Evolutionary conservation across 2,888 invertebrate genomes (phyloP), one percentile per base, ranked within the genome.

Genomic region (Blera fallax): DNA sequence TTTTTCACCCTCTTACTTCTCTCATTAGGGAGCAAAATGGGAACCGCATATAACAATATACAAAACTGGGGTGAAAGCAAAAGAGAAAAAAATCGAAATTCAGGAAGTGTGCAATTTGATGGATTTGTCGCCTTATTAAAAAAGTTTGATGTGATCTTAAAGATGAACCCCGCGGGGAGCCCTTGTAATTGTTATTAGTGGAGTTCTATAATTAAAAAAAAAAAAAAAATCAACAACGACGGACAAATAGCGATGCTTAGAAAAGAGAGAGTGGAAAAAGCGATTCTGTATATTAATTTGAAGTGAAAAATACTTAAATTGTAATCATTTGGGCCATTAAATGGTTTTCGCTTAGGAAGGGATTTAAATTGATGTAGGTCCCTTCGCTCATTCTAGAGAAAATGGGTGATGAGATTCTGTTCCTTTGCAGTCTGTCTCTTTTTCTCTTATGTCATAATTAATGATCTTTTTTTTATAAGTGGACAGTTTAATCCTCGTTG

Each of bases 61-160:
- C 2, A 40, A 60, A 37, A 58, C 11, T 50, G n/a, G 34, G 32
- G 27, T 18, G 40, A 14, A 34, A 43, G 27, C 4, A 21, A 37
- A 43, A 18, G 29, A 45, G 50, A 45, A 45, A 27, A 54, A 54
- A 60, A 69, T 67, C 60, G 11, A 67, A 76, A 62, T 76, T 81
- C 60, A 24, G 37, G 58, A 62, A 81, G 45, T 67, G 45, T 43
- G 60, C 77, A 82, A 50, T 70, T 77, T 82, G 82, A 82, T 70
- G 77, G 43, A 70, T 82, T 77, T 77, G 77, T 65, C 62, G 81
- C 18, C 56, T 82, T 77, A 82, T 82, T 82, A 77, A 70, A 72
- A 77, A 70, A 82, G 70, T 77, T 82, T 52, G 40, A 24, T 76
- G 45, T 54, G 52, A 62, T 74, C 60, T 70, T 54, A 21, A 64